Evolutionary conservation across 2,113 vertebrate species (phyloP).

Genomic region (Bostrychus sinensis): DNA sequence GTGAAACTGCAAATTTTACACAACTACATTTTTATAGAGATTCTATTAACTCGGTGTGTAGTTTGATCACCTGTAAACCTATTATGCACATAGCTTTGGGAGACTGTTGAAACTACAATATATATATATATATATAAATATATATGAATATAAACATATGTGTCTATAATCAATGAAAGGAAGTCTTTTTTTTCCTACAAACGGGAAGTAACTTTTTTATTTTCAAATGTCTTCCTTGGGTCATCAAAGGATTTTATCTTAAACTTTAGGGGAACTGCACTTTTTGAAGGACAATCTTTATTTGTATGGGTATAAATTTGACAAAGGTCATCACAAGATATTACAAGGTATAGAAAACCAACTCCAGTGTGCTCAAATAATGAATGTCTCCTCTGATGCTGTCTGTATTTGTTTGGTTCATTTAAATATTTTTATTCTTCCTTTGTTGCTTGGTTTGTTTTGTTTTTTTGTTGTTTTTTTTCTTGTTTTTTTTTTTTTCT

Average conservation of each 20-base stretch:
- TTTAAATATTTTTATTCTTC: slow-evolving; percentile 68
- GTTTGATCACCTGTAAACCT: slow-evolving; percentile 77
- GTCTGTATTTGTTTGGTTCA: slow-evolving; percentile 71
- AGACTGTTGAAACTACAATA: slow-evolving; percentile 80
- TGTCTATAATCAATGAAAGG: slow-evolving; percentile 72
- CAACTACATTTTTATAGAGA: slow-evolving; percentile 74
- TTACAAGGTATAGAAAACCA: slow-evolving; percentile 80
- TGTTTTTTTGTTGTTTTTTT: slow-evolving; percentile 63
- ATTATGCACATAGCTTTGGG: slow-evolving; percentile 83
- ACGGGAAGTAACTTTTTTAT: slow-evolving; percentile 78
- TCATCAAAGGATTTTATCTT: slow-evolving; percentile 80
- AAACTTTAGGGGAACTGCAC: slow-evolving; percentile 80
- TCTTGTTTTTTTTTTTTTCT: slow-evolving; percentile 73
- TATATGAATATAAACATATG: slow-evolving; percentile 66
- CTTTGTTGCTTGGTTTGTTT: slow-evolving; percentile 82
- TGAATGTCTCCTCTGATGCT: slow-evolving; percentile 84
- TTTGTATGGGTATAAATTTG: slow-evolving; percentile 82
- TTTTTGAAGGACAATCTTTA: slow-evolving; percentile 89
- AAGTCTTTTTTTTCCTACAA: slow-evolving; percentile 62
- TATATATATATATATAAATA: slow-evolving; percentile 63
- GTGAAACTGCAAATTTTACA: slow-evolving; percentile 75
- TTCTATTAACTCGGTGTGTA: slow-evolving; percentile 74
- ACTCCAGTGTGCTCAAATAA: slow-evolving; percentile 81
- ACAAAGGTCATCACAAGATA: slow-evolving; percentile 79
- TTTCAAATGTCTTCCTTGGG: slow-evolving; percentile 81